Evolutionary conservation across 2,888 invertebrate species (phyloP).

Genomic region (Ommatoiulus sabulosus): DNA sequence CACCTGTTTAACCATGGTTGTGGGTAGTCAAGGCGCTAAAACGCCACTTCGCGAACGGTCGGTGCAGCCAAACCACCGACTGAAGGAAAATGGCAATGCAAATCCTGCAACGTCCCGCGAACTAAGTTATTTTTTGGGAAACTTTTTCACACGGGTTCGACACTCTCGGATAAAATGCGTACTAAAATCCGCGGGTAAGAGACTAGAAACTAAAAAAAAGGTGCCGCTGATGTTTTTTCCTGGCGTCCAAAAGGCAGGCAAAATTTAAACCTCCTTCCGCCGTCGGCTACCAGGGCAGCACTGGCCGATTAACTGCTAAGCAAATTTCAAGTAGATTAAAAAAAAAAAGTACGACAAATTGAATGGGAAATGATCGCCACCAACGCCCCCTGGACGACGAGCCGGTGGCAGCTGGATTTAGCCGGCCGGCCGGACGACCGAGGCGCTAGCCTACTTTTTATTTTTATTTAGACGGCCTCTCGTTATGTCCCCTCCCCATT

Average conservation of each 20-base stretch:
- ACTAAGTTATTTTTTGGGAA: not conserved
- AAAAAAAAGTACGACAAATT: conserved; percentile 25
- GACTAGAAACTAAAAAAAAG: not conserved
- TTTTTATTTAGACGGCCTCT: not conserved
- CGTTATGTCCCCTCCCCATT: not conserved
- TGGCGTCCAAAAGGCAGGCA: conserved; percentile 25
- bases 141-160: not conserved
- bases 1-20: conserved; percentile 45
- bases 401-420: not conserved
- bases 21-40: conserved; percentile 2
- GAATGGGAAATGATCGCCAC: not conserved
- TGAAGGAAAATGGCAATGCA: not conserved
- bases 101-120: not conserved
- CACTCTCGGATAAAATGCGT: not conserved
- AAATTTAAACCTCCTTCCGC: conserved; percentile 33
- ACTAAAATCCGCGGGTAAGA: not conserved
- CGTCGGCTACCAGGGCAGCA: conserved; percentile 41
- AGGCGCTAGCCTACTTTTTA: conserved; percentile 2
- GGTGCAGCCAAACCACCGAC: not conserved
- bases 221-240: conserved; percentile 9
- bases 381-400: conserved; percentile 8
- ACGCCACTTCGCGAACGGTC: not conserved
- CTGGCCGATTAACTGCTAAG: conserved; percentile 14
- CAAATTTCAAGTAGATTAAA: conserved; percentile 32
- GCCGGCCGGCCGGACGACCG: not conserved